Conservation (phyloP, 2,888 invertebrate genomes). For the Aspidiotus destructor region DNA sequence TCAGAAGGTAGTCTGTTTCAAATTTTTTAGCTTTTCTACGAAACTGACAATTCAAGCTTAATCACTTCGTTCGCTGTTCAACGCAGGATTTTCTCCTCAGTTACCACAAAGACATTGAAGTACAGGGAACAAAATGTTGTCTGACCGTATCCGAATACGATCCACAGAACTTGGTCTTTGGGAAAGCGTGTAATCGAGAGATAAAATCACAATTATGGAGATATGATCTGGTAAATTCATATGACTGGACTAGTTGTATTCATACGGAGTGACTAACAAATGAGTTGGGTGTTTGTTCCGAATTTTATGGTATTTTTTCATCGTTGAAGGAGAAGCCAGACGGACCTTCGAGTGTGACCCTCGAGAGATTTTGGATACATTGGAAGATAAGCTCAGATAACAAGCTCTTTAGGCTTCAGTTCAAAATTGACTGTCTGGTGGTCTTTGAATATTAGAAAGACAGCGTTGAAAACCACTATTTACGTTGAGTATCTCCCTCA, state of each 20-base stretch:
- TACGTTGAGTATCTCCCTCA: no score
- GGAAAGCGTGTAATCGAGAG: conserved; percentile 81
- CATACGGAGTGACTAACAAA: no score
- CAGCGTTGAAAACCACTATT: no score
- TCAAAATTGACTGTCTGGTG: no score
- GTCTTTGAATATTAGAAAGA: no score
- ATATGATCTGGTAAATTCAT: conserved; percentile 55
- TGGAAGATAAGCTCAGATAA: no score
- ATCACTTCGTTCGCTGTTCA: conserved; percentile 28
- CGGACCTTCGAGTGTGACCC: background rate
- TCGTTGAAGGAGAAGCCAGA: background rate
- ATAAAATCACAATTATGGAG: conserved; percentile 89
- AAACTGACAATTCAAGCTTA: background rate
- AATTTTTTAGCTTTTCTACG: background rate
- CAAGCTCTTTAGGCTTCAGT: no score
- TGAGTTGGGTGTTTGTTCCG: background rate
- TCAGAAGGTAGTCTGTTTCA: conserved; percentile 22
- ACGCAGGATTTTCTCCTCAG: conserved; percentile 52
- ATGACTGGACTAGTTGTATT: no score
- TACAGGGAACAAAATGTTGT: conserved; percentile 59
- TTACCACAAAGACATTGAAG: conserved; percentile 75
- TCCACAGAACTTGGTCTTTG: conserved; percentile 59
- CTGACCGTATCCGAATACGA: conserved; percentile 70
- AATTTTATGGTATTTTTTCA: background rate
- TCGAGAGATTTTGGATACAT: no score